phyloP scores from a whole-genome alignment of 2,888 invertebrate genomes.

The Nasonia oneida region DNA sequence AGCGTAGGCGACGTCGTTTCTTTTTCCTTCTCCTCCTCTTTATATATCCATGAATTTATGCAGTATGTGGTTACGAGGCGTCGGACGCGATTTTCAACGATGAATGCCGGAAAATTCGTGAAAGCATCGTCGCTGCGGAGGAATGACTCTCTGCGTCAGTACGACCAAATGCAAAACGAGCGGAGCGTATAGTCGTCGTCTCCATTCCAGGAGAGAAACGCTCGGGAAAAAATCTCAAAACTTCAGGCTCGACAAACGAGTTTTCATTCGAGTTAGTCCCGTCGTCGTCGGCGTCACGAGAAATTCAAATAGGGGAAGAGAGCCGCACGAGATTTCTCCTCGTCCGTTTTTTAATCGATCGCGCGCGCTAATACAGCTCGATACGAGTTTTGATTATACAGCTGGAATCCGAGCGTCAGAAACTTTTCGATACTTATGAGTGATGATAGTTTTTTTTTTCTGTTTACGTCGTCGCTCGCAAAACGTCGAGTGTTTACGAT shows the following conservation, averaged over 20 bases:
- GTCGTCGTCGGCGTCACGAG: conserved; percentile 9
- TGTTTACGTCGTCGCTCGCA: neutral
- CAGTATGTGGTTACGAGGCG: neutral
- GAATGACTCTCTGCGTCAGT: neutral
- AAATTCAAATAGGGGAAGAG: conserved; percentile 44
- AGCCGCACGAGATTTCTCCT: conserved; percentile 46
- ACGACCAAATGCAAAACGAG: conserved; percentile 35
- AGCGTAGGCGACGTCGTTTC: neutral
- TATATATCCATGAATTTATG: neutral
- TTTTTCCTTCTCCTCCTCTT: neutral
- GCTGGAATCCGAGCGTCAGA: neutral
- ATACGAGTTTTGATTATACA: neutral
- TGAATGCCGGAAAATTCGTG: conserved; percentile 21
- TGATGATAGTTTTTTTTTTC: neutral
- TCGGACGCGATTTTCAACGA: neutral
- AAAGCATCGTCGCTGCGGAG: neutral
- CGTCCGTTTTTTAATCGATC: conserved; percentile 36
- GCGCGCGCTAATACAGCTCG: neutral
- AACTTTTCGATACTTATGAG: neutral
- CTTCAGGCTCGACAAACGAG: conserved; percentile 46
- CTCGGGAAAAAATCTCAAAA: conserved; percentile 34
- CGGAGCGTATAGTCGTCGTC: neutral
- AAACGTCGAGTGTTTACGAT: conserved; percentile 10
- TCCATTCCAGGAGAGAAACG: conserved; percentile 51
- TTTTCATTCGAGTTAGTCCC: conserved; percentile 54